These are phyloP conservation scores for Nomia melanderi DNA, from an alignment of 1,140 invertebrate genomes.

Conservation along the genomic window DNA sequence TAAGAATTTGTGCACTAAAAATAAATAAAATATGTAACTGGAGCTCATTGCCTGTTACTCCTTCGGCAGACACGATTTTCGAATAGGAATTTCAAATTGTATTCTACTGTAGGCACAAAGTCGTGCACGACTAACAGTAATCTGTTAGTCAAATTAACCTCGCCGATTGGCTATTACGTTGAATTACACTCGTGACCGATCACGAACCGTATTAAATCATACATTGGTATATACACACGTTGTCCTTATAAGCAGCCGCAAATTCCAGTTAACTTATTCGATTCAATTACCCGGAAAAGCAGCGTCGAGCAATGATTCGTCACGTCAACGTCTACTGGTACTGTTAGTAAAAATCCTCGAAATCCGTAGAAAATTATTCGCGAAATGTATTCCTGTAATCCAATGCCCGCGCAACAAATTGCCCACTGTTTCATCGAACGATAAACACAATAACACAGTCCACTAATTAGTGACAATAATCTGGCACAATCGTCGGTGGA, in stretches of 20 bases:
- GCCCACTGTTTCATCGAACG: too few species aligned
- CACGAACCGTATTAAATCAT: constrained; percentile 8
- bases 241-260: neutral
- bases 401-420: neutral
- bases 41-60: too few species aligned
- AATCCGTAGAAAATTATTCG: too few species aligned
- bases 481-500: neutral
- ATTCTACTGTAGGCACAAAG: neutral
- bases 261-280: neutral
- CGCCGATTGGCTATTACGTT: neutral
- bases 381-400: neutral
- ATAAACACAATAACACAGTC: neutral
- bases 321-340: too few species aligned
- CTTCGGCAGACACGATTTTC: neutral
- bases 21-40: too few species aligned
- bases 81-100: neutral
- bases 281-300: neutral
- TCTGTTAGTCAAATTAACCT: constrained; percentile 13
- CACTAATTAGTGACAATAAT: neutral
- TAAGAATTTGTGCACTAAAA: too few species aligned
- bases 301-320: too few species aligned
- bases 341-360: neutral
- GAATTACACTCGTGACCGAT: constrained; percentile 16
- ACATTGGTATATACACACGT: neutral
- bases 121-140: neutral